phyloP scores from a whole-genome alignment of 2,113 vertebrate species.

The Ceratotherium simum region DNA sequence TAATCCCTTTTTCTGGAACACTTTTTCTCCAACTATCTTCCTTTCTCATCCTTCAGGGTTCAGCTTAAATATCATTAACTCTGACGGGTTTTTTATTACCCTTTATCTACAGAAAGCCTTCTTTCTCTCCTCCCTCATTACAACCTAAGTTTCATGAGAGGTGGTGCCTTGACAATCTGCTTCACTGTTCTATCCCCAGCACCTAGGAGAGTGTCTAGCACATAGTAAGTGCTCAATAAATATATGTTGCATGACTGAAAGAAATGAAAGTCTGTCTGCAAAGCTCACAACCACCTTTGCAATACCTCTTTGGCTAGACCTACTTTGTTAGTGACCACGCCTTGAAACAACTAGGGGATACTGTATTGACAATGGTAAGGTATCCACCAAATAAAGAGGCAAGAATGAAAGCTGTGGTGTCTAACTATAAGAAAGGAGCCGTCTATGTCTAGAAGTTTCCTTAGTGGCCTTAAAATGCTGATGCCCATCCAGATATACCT shows the following conservation, averaged over 20 bases:
- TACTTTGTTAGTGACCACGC: background rate
- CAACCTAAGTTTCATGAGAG: background rate
- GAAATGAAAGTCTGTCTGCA: background rate
- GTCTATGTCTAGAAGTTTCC: background rate
- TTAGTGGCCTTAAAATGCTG: background rate
- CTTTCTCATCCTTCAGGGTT: background rate
- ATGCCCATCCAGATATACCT: background rate
- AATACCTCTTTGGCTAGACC: background rate
- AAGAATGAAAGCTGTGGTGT: background rate
- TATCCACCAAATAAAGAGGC: background rate
- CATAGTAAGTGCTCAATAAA: background rate
- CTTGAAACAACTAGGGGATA: background rate
- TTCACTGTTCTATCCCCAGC: background rate
- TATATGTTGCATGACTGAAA: background rate
- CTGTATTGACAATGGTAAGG: background rate
- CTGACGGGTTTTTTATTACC: background rate
- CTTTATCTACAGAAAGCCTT: background rate
- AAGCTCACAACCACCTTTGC: background rate
- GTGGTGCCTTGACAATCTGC: background rate
- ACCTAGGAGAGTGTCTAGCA: background rate
- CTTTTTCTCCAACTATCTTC: background rate
- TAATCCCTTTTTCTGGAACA: background rate
- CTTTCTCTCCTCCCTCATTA: background rate
- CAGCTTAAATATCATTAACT: background rate
- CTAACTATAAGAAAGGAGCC: background rate